Conservation (phyloP, 2,797 vertebrate species). For the Rhabdophis nuchalis region DNA sequence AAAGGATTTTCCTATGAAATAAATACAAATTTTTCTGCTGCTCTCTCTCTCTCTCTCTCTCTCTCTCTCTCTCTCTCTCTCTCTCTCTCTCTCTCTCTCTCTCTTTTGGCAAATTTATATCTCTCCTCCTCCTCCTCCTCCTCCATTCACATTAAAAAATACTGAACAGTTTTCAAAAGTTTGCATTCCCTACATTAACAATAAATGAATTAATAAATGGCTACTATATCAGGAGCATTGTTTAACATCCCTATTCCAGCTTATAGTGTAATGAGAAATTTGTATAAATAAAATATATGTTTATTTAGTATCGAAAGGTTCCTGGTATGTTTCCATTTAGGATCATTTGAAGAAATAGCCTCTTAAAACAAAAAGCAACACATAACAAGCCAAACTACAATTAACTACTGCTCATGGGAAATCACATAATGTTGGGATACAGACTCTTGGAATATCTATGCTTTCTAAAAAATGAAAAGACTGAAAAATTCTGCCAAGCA, state of each 20-base stretch:
- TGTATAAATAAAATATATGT: constrained; percentile 28
- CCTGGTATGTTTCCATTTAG: constrained; percentile 56
- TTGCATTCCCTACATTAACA: constrained; percentile 40
- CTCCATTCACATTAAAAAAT: neutral
- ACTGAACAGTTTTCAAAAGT: constrained; percentile 47
- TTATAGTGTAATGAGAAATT: neutral
- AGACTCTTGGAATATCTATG: constrained; percentile 79
- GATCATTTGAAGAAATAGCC: constrained; percentile 54
- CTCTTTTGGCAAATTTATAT: neutral
- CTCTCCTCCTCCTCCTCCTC: no score
- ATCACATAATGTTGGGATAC: constrained; percentile 74
- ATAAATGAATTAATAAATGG: constrained; percentile 35
- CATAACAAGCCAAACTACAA: constrained; percentile 70
- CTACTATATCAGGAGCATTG: constrained; percentile 40
- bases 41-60: neutral
- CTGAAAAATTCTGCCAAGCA: constrained; percentile 84
- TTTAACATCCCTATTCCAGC: neutral
- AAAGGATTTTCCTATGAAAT: neutral
- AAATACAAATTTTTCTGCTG: neutral
- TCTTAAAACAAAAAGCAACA: constrained; percentile 52
- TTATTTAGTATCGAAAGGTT: constrained; percentile 60
- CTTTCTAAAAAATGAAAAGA: constrained; percentile 76
- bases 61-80: neutral
- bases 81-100: neutral
- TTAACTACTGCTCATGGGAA: constrained; percentile 79